These are phyloP conservation scores for Apodemus speciosus DNA, from an alignment of 2,113 vertebrate species.

Conservation along the genomic window DNA sequence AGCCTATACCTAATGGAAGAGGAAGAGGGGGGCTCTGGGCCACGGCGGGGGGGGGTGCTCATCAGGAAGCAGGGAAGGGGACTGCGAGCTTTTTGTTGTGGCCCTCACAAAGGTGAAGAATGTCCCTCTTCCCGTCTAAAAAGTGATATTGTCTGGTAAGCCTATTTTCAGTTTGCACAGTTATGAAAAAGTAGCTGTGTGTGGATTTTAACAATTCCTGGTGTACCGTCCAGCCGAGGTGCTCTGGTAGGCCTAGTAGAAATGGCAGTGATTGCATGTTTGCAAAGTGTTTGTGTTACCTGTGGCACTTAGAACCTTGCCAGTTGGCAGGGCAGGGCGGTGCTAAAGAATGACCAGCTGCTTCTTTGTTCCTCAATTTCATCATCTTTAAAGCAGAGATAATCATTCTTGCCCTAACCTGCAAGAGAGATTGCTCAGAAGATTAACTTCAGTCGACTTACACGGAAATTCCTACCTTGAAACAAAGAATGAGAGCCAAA, in stretches of 20 bases:
- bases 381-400: slow-evolving; percentile 39
- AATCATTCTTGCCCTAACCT: slow-evolving; percentile 51
- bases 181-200: slow-evolving; percentile 70
- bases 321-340: background rate
- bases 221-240: background rate
- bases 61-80: background rate
- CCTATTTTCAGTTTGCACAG: slow-evolving; percentile 77
- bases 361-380: background rate
- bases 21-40: background rate
- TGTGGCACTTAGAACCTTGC: background rate
- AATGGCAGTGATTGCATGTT: background rate
- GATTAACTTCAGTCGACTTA: slow-evolving; percentile 20
- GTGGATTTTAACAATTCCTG: background rate
- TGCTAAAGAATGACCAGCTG: background rate
- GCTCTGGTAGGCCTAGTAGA: background rate
- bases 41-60: background rate
- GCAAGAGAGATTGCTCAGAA: slow-evolving; percentile 44
- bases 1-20: background rate
- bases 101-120: background rate
- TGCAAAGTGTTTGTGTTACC: background rate
- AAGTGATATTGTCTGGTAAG: slow-evolving; percentile 67
- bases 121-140: background rate
- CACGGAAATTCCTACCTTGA: slow-evolving; percentile 2
- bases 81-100: background rate
- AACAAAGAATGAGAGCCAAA: background rate